Conservation (phyloP, 2,888 invertebrate species). For the Stratiomys singularior region DNA sequence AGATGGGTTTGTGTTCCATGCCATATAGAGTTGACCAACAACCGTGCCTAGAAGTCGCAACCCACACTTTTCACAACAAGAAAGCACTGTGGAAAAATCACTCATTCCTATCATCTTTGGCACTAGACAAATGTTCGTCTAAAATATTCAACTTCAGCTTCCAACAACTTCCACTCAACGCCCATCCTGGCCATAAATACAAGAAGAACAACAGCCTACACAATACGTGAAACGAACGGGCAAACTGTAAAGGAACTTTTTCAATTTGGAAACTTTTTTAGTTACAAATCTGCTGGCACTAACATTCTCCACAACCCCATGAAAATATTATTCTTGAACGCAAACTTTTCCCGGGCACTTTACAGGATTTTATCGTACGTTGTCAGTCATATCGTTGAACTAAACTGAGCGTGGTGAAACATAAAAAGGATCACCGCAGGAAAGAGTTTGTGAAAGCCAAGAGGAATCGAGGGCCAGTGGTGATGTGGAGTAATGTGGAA, state of each 20-base stretch:
- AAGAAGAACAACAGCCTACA: background rate
- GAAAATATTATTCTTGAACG: slow-evolving; percentile 10
- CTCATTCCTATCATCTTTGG: background rate
- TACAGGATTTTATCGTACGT: background rate
- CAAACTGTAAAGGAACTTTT: background rate
- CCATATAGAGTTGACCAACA: too few relatives aligned
- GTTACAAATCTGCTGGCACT: slow-evolving; percentile 28
- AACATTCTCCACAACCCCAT: background rate
- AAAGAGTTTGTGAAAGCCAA: background rate
- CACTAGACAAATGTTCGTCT: slow-evolving; percentile 10
- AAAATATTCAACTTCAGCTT: background rate
- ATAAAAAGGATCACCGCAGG: background rate
- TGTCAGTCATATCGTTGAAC: slow-evolving; percentile 5
- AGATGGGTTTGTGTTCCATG: too few relatives aligned
- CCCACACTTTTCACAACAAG: too few relatives aligned
- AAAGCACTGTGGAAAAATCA: too few relatives aligned
- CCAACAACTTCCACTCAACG: background rate
- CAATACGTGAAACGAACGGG: background rate
- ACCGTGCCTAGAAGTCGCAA: too few relatives aligned
- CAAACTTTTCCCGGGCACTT: slow-evolving; percentile 2
- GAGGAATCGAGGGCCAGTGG: background rate
- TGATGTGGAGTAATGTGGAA: background rate
- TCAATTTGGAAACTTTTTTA: slow-evolving; percentile 16
- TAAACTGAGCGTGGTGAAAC: slow-evolving; percentile 10
- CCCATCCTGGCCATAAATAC: background rate